Evolutionary conservation across 2,797 vertebrate species (phyloP), one percentile per base, ranked within the genome.

Genomic region (Scyliorhinus canicula): DNA sequence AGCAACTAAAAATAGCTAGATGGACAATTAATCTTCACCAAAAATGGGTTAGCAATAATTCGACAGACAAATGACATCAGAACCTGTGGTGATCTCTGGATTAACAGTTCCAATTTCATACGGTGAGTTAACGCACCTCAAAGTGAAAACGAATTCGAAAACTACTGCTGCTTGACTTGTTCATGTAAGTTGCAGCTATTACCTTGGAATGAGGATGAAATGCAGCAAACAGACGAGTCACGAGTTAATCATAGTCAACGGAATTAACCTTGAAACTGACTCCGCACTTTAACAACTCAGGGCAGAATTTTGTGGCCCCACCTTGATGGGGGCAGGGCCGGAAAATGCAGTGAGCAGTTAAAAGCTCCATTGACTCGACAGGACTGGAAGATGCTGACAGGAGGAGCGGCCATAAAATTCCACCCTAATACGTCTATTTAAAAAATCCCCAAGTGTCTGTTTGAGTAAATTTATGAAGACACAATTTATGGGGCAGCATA

Each of bases 31-130:
- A 47, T 47, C 79, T 47, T 21, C 21, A 26, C 79, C 79, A 82
- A 24, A 40, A 82, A 47, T 82, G 21, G 44, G 40, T 24, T 82
- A 82, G 79, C 21, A 82, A 82, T 6, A 47, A 47, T 47, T 47
- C 79, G 8, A 47, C 5, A 2, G 19, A 82, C 79, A 82, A 82
- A 26, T 47, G 26, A 82, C 19, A 77, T 77, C 35, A 77, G 40
- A 79, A n/a, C 4, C 74, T 40, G 35, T 3, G 0, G n/a, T 19
- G 16, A n/a, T 40, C n/a, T 79, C 35, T 14, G 14, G n/a, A 40
- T 79, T 79, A 79, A 79, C n/a, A n/a, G 74, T 79, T 79, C 71
- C 35, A 77, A 77, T 77, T 79, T 79, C n/a, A 79, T 19, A 79
- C 19, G n/a, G n/a, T 79, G 74, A 40, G 74, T 19, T 79, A 79